A percentile compares a stretch with the other conserved stretches of the same genome.
Evolutionary conservation across 2,113 vertebrate genomes (phyloP).

Genomic region (Crotalus viridis): DNA sequence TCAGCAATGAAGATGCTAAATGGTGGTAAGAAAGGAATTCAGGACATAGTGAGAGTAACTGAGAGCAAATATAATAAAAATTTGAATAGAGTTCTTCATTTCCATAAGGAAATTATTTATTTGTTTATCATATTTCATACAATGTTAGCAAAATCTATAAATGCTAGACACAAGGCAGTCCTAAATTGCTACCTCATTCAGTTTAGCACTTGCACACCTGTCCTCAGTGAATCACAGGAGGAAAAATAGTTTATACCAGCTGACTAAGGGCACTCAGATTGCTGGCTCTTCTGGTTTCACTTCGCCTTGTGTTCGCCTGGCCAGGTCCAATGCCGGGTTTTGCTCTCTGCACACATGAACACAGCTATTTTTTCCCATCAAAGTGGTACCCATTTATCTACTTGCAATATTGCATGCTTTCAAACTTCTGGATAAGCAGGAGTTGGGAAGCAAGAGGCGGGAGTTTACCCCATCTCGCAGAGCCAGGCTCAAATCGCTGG

Average conservation of each 20-base stretch:
- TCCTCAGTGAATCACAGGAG: not conserved
- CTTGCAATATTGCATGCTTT: not conserved
- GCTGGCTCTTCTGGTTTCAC: not conserved
- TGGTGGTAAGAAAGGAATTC: not conserved
- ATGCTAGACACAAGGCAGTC: not conserved
- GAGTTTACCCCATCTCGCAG: not conserved
- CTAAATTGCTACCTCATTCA: not conserved
- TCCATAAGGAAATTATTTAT: no score
- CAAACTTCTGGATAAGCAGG: not conserved
- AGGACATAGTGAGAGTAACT: not conserved
- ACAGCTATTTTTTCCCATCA: not conserved
- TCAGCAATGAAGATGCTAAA: not conserved
- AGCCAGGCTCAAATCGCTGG: not conserved
- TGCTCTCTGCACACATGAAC: not conserved
- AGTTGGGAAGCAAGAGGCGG: no score
- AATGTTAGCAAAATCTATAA: not conserved
- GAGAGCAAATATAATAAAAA: not conserved
- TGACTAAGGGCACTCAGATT: not conserved
- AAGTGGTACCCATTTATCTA: not conserved
- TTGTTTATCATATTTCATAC: not conserved
- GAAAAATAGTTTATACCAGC: not conserved
- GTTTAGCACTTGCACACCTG: not conserved
- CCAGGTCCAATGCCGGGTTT: not conserved
- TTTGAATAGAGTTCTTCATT: not conserved
- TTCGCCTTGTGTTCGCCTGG: not conserved